These are phyloP conservation scores for Eira barbara DNA, from an alignment of 2,113 vertebrate species.

Conservation along the genomic window DNA sequence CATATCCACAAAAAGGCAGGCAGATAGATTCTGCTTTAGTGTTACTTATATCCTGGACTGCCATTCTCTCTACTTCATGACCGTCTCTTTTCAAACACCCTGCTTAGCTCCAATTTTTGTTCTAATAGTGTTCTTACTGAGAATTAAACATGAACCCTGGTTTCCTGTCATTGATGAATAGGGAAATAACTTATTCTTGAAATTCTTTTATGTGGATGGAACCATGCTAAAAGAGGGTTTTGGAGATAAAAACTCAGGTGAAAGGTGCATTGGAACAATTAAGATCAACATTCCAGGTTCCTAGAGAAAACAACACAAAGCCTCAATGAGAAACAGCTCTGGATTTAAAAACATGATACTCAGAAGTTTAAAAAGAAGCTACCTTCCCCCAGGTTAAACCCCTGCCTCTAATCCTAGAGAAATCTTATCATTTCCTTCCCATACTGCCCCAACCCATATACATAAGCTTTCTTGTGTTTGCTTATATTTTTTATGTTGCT, in stretches of 20 bases:
- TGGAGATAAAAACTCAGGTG: background rate
- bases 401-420: background rate
- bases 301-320: constrained; percentile 1
- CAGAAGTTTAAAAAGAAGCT: constrained; percentile 28
- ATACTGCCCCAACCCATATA: background rate
- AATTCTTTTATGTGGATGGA: background rate
- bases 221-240: background rate
- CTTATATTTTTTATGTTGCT: background rate
- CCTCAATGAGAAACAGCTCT: background rate
- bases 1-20: background rate
- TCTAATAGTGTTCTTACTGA: constrained; percentile 8
- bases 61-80: background rate
- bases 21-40: background rate
- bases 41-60: background rate
- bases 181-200: background rate
- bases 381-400: background rate
- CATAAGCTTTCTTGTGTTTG: background rate
- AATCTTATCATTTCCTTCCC: background rate
- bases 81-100: constrained; percentile 18
- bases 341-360: background rate
- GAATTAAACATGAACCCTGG: background rate
- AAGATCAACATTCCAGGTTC: background rate
- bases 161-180: background rate
- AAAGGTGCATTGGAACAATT: background rate
- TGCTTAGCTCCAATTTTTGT: constrained; percentile 4